phyloP scores from a whole-genome alignment of 2,888 invertebrate species.

The Cerastoderma edule region DNA sequence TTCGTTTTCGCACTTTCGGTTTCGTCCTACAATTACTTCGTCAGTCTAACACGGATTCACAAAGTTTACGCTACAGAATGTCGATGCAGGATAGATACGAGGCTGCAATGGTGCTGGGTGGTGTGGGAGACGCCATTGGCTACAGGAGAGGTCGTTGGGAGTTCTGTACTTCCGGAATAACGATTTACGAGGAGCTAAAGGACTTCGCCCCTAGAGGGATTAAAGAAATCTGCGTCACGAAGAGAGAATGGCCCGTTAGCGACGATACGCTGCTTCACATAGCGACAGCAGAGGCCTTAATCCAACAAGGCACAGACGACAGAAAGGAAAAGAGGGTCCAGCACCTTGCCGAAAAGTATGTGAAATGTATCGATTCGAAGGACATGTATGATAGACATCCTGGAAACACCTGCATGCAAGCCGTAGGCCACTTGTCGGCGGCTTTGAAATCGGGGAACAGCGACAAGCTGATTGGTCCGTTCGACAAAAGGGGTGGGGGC shows the following conservation, averaged over 20 bases:
- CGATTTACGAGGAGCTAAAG: conserved; percentile 74
- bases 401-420: conserved; percentile 16
- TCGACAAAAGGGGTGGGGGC: conserved; percentile 69
- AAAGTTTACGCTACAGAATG: neutral
- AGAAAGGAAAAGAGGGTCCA: conserved; percentile 50
- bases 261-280: conserved; percentile 83
- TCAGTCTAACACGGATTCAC: too few relatives aligned
- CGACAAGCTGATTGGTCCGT: conserved; percentile 13
- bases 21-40: neutral
- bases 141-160: conserved; percentile 80
- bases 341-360: conserved; percentile 19
- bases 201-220: conserved; percentile 71
- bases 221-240: conserved; percentile 66
- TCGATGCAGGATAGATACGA: conserved; percentile 57
- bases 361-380: conserved; percentile 17
- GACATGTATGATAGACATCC: conserved; percentile 34
- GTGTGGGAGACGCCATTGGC: conserved; percentile 81
- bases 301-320: conserved; percentile 19
- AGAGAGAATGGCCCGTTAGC: conserved; percentile 77
- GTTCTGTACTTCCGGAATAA: conserved; percentile 71
- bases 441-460: conserved; percentile 4
- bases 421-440: neutral
- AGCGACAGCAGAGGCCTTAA: conserved; percentile 77
- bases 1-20: conserved; percentile 18
- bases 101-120: conserved; percentile 81